phyloP scores from a whole-genome alignment of 2,888 invertebrate species.

The Poecilobothrus nobilitatus region DNA sequence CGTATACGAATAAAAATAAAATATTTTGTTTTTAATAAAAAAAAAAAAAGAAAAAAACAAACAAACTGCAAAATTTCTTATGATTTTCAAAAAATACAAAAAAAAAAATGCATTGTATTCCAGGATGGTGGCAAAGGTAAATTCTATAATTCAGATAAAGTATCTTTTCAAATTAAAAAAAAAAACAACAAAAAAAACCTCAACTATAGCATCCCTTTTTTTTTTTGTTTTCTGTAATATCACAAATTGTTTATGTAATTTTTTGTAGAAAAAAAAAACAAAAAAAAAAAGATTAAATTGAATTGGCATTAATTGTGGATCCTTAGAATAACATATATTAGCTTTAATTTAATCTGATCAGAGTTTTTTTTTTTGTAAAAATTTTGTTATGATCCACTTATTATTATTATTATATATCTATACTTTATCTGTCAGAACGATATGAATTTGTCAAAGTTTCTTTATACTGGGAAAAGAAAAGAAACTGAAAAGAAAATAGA shows the following conservation, averaged over 20 bases:
- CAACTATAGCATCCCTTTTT: too few relatives aligned
- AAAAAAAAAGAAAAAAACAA: background rate
- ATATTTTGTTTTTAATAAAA: background rate
- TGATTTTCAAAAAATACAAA: background rate
- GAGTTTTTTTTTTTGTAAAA: background rate
- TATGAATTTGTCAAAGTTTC: background rate
- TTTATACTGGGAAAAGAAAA: too few relatives aligned
- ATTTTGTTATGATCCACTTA: too few relatives aligned
- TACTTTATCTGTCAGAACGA: background rate
- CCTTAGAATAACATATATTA: too few relatives aligned
- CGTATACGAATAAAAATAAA: background rate
- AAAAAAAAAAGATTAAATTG: too few relatives aligned
- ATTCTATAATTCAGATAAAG: background rate
- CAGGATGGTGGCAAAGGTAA: slow-evolving; percentile 6
- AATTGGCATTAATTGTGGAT: too few relatives aligned
- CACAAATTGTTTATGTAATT: too few relatives aligned
- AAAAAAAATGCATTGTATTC: background rate
- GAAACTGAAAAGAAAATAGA: too few relatives aligned
- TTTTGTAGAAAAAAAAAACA: too few relatives aligned
- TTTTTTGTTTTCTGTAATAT: too few relatives aligned
- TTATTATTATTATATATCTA: background rate
- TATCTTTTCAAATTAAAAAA: background rate
- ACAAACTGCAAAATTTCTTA: background rate
- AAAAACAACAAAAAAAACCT: too few relatives aligned
- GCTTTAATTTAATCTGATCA: background rate